These are phyloP conservation scores for Danionella dracula DNA, from an alignment of 2,797 vertebrate species.

Conservation along the genomic window DNA sequence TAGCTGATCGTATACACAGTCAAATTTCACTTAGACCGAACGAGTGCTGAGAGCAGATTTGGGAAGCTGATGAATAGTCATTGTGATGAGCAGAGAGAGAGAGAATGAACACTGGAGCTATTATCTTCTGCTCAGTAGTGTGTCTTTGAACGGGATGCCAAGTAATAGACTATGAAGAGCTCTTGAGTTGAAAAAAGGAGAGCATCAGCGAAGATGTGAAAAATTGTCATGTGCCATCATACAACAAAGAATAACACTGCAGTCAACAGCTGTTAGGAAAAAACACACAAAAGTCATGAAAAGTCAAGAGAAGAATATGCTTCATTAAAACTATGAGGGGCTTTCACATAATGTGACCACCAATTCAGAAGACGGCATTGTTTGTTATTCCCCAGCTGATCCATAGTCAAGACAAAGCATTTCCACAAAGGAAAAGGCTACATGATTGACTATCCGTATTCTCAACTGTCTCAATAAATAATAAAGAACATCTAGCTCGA, in stretches of 20 bases:
- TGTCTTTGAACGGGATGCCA: not conserved
- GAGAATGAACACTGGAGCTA: not conserved
- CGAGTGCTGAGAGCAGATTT: not conserved
- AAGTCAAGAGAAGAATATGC: no score
- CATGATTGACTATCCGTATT: no score
- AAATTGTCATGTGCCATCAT: not conserved
- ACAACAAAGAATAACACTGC: no score
- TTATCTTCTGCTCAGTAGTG: not conserved
- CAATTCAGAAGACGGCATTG: no score
- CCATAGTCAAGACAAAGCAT: no score
- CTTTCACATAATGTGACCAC: no score
- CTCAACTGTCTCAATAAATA: no score
- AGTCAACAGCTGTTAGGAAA: not conserved
- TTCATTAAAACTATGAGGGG: no score
- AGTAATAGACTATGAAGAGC: not conserved
- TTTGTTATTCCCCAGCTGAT: no score
- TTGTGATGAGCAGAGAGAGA: not conserved
- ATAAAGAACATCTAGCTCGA: no score
- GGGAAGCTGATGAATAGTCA: constrained; percentile 7
- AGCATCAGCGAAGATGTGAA: not conserved
- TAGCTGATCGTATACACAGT: constrained; percentile 26
- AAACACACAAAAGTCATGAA: not conserved
- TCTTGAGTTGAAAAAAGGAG: not conserved
- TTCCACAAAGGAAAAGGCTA: no score
- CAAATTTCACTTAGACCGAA: constrained; percentile 11